phyloP scores from a whole-genome alignment of 2,797 vertebrate species.

The Tamandua tetradactyla region DNA sequence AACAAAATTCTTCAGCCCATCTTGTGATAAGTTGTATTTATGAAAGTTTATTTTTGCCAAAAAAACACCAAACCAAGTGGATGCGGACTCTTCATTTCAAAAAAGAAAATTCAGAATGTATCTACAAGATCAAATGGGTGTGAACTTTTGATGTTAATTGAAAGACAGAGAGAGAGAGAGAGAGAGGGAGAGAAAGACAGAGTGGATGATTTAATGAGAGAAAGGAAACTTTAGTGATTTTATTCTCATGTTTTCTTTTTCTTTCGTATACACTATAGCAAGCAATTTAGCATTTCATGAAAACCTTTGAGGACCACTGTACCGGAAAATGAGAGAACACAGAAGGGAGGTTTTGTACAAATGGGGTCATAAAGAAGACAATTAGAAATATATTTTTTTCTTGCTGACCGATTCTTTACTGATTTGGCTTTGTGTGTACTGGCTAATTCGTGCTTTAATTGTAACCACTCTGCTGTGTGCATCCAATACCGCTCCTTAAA shows the following conservation, averaged over 20 bases:
- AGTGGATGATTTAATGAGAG: neutral
- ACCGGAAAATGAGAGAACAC: neutral
- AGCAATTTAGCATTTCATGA: neutral
- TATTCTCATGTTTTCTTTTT: neutral
- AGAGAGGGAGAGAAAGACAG: too few relatives aligned
- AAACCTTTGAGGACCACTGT: neutral
- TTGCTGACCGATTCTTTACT: neutral
- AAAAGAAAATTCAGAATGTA: neutral
- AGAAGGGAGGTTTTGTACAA: neutral
- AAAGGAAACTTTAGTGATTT: neutral
- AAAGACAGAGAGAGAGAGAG: neutral
- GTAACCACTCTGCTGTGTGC: neutral
- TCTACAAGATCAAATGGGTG: neutral
- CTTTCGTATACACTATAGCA: neutral
- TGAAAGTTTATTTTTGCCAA: neutral
- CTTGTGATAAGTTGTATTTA: neutral
- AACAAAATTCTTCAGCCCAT: neutral
- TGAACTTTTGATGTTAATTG: slow-evolving; percentile 14
- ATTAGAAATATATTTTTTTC: neutral
- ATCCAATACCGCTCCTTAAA: neutral
- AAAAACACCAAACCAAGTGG: neutral
- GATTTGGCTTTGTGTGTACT: neutral
- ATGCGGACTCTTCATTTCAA: neutral
- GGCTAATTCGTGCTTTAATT: neutral
- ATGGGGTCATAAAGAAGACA: neutral